phyloP scores from a whole-genome alignment of 2,888 invertebrate species.

The Tenthredo distinguenda region DNA sequence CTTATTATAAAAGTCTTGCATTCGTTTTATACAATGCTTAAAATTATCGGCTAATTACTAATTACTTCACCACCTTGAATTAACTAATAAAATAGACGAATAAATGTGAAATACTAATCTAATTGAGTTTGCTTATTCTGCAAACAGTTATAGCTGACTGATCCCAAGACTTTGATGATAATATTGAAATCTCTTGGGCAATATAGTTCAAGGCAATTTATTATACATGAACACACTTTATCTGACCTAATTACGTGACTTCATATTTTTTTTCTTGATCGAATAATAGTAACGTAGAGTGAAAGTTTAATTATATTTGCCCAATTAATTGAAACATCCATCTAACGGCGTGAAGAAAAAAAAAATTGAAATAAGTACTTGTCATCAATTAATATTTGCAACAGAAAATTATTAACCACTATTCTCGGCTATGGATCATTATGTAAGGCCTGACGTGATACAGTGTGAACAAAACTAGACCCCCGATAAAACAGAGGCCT shows the following conservation, averaged over 20 bases:
- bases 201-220: not conserved
- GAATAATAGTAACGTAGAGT: not conserved
- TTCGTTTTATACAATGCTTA: not conserved
- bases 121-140: not conserved
- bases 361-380: not conserved
- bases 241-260: constrained; percentile 19
- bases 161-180: constrained; percentile 3
- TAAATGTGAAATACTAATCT: not conserved
- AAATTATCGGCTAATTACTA: not conserved
- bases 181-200: not conserved
- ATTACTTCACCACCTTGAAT: not conserved
- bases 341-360: not conserved
- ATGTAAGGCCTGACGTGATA: constrained; percentile 79
- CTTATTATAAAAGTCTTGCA: not conserved
- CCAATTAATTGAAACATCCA: not conserved
- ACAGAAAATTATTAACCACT: not conserved
- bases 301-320: not conserved
- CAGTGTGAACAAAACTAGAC: constrained; percentile 83
- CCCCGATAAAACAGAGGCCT: constrained; percentile 84
- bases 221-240: not conserved
- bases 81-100: not conserved
- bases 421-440: not conserved
- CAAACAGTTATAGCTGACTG: not conserved
- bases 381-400: not conserved
- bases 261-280: not conserved